Conservation (phyloP, 2,113 vertebrate genomes). For the Jaculus jaculus region DNA sequence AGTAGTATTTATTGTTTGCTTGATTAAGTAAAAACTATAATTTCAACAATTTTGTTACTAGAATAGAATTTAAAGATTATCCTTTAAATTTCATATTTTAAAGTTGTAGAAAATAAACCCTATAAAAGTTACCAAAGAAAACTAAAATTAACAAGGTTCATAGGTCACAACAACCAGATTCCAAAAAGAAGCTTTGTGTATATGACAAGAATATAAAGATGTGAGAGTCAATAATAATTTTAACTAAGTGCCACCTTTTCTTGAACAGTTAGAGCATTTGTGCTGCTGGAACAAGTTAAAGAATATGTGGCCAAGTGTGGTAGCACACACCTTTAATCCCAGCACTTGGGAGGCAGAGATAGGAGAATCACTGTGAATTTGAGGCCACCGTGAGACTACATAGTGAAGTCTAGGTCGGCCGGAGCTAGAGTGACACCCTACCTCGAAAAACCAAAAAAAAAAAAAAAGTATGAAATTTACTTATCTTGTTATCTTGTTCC, state of each 20-base stretch:
- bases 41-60: slow-evolving; percentile 21
- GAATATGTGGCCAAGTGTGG: no score
- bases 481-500: neutral
- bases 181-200: neutral
- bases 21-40: slow-evolving; percentile 16
- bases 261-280: neutral
- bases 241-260: slow-evolving; percentile 3
- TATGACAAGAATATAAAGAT: neutral
- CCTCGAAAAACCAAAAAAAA: no score
- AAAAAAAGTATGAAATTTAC: neutral
- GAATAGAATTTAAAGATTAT: slow-evolving; percentile 44
- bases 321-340: no score
- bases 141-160: neutral
- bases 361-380: no score
- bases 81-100: slow-evolving; percentile 18
- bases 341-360: no score
- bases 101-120: neutral
- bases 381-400: no score
- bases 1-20: neutral
- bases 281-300: no score
- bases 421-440: no score
- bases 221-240: neutral
- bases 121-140: neutral
- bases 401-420: no score
- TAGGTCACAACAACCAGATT: neutral